phyloP scores from a whole-genome alignment of 2,113 vertebrate species.

The Salminus brasiliensis region DNA sequence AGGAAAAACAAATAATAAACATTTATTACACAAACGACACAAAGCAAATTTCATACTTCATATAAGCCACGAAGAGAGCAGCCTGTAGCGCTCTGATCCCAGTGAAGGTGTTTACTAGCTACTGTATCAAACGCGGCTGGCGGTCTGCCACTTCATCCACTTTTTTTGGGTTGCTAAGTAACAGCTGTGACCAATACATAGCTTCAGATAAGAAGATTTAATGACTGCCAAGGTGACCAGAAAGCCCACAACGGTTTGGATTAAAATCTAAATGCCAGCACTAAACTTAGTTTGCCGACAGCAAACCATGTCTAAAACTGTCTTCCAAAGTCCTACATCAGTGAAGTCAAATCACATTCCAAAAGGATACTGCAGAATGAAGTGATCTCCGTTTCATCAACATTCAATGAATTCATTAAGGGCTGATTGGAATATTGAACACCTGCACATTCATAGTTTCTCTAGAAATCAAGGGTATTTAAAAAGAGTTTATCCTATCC shows the following conservation, averaged over 20 bases:
- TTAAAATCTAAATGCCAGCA: no score
- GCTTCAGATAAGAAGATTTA: constrained; percentile 1
- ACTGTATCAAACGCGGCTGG: neutral
- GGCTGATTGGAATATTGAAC: no score
- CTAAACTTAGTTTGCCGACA: no score
- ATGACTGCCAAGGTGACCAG: neutral
- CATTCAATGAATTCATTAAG: no score
- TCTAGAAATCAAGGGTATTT: no score
- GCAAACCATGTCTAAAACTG: neutral
- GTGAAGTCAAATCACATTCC: neutral
- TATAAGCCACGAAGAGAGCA: no score
- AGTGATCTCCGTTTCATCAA: no score
- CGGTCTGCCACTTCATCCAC: neutral
- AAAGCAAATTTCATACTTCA: no score
- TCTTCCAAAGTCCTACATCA: neutral
- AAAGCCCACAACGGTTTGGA: neutral
- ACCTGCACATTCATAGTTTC: no score
- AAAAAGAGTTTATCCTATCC: no score
- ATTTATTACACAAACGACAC: neutral
- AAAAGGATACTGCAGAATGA: neutral
- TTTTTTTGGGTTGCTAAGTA: constrained; percentile 43
- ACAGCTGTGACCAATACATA: constrained; percentile 29
- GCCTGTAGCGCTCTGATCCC: neutral
- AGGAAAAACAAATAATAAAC: neutral
- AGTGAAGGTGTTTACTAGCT: constrained; percentile 1